These are phyloP conservation scores for Caenorhabditis wallacei DNA, from an alignment of 2,888 invertebrate genomes.

Conservation along the genomic window DNA sequence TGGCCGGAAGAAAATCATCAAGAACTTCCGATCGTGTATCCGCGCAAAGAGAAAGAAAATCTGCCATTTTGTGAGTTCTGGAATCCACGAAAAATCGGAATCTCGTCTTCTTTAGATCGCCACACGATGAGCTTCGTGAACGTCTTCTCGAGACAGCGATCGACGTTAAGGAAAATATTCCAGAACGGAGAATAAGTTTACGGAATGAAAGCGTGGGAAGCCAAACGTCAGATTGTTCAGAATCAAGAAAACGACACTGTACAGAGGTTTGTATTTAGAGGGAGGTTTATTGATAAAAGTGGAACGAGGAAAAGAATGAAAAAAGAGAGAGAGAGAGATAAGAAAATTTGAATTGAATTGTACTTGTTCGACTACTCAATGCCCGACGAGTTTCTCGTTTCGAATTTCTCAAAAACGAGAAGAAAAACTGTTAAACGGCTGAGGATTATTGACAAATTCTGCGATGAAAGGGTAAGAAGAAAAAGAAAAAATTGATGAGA, in stretches of 20 bases:
- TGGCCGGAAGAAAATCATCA: slow-evolving; percentile 56
- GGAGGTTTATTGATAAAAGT: slow-evolving; percentile 6
- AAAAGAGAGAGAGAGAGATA: no score
- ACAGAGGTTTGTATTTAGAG: slow-evolving; percentile 28
- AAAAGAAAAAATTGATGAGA: neutral
- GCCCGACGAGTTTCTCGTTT: slow-evolving; percentile 4
- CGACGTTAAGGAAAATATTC: slow-evolving; percentile 64
- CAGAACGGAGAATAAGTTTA: slow-evolving; percentile 6
- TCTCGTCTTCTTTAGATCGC: slow-evolving; percentile 37
- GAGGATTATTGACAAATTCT: slow-evolving; percentile 26
- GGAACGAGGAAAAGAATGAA: neutral
- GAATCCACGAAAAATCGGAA: neutral
- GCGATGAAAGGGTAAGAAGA: slow-evolving; percentile 15
- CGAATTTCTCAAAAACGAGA: slow-evolving; percentile 31
- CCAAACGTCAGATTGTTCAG: slow-evolving; percentile 18
- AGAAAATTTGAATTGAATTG: neutral
- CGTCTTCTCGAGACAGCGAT: slow-evolving; percentile 56
- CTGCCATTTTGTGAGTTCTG: slow-evolving; percentile 41
- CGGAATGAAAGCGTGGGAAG: slow-evolving; percentile 24
- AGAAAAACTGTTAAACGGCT: slow-evolving; percentile 36
- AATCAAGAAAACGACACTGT: slow-evolving; percentile 45
- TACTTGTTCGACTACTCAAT: slow-evolving; percentile 13
- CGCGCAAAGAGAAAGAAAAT: slow-evolving; percentile 33
- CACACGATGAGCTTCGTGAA: slow-evolving; percentile 54
- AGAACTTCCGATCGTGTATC: slow-evolving; percentile 15